Evolutionary conservation across 2,888 invertebrate genomes (phyloP).

Genomic region (Apotomis betuletana): DNA sequence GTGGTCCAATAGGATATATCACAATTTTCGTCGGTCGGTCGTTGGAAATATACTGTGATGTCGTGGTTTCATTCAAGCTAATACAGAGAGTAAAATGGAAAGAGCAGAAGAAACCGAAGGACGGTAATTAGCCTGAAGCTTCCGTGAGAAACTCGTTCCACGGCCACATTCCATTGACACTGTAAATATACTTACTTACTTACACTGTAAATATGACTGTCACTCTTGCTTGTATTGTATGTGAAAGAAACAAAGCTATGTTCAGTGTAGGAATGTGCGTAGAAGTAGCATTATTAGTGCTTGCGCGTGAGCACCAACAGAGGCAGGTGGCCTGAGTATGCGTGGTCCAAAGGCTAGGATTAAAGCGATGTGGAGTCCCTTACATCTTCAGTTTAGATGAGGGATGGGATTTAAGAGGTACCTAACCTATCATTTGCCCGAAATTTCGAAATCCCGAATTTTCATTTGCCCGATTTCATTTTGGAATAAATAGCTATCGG

Average conservation of each 20-base stretch:
- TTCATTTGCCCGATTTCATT: too few species aligned
- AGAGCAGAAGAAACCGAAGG: too few species aligned
- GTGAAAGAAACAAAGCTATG: not conserved
- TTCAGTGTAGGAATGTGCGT: not conserved
- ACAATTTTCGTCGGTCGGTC: not conserved
- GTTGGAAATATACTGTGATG: too few species aligned
- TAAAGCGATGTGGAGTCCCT: not conserved
- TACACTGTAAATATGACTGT: not conserved
- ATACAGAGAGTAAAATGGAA: too few species aligned
- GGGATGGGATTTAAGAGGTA: too few species aligned
- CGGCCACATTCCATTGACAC: not conserved
- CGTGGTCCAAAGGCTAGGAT: not conserved
- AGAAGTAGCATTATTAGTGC: conserved; percentile 14
- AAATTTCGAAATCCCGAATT: too few species aligned
- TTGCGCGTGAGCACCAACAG: conserved; percentile 8
- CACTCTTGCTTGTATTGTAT: not conserved
- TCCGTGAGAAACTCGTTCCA: not conserved
- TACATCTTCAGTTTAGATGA: too few species aligned
- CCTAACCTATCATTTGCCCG: too few species aligned
- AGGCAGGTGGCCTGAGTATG: conserved; percentile 8
- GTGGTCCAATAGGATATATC: too few species aligned
- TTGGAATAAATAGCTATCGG: too few species aligned
- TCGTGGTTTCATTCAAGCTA: too few species aligned
- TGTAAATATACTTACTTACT: not conserved
- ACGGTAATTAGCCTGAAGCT: not conserved